Base-by-base conservation (phyloP, 2,797 vertebrate genomes). In the Malurus splendens region DNA sequence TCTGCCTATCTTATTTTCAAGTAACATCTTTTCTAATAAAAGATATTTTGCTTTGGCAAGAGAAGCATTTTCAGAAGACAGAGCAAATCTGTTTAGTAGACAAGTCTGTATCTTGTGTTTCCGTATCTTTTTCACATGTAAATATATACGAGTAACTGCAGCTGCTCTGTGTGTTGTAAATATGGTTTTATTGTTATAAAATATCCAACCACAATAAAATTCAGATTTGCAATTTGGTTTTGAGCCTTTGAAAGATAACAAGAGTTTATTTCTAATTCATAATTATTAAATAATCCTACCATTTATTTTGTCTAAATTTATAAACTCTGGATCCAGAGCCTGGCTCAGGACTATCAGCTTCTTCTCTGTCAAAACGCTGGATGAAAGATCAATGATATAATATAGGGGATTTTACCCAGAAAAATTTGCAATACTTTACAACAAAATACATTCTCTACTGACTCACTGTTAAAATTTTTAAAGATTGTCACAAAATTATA, bases 1-100 rank as follows among this genome's bases (percentile, higher is more conserved):
- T 76, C 71, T 67, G 14, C 32, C 38, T 61, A 71, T 45, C 55
- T 91, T 90, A 85, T 83, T 93, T 95, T 91, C 55, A 93, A 87
- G 86, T 84, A 94, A 84, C 30, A 80, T 70, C 20, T 93, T 84
- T 65, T 93, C 38, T 83, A 90, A 86, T 76, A 88, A 82, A 87
- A 81, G 76, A 62, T 51, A 38, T 82, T 93, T 92, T 82, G 54
- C 52, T 86, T 88, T 10, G 0, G 48, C 50, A 78, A 93, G 47
- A 93, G 75, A 86, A 89, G 60, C 42, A 62, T 64, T 55, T 36
- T 88, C 41, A 52, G 70, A 65, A 86, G 48, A 81, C 0, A 65
- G 23, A 80, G 27, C 5, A 85, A 71, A 65, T 82, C 32, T 19
- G 86, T 89, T 77, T 41, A 67, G 28, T 19, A 56, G 23, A 8